Conservation (phyloP, 2,113 vertebrate species). For the Mionectes macconnelli region DNA sequence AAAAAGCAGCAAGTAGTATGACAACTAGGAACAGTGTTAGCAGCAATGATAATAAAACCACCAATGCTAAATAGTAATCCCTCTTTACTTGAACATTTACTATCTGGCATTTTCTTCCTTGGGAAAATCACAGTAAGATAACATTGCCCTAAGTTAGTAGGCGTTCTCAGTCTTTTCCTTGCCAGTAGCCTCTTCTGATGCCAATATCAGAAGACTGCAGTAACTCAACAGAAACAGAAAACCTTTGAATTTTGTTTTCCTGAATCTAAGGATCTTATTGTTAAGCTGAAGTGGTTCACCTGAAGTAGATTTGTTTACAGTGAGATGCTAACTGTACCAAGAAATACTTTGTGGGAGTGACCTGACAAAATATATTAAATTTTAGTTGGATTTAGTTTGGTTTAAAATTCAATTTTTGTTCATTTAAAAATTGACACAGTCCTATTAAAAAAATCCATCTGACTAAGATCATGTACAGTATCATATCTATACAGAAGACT, state of each 20-base stretch:
- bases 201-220: background rate
- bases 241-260: background rate
- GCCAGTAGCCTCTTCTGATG: background rate
- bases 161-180: background rate
- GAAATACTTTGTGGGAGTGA: background rate
- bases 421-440: background rate
- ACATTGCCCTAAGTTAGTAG: background rate
- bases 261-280: background rate
- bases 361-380: background rate
- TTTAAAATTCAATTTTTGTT: background rate
- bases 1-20: background rate
- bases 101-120: background rate
- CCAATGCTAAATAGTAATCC: background rate
- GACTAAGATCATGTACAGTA: background rate
- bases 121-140: background rate
- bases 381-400: background rate
- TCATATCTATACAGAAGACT: background rate
- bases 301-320: background rate
- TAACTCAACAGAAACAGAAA: background rate
- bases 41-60: background rate
- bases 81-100: background rate
- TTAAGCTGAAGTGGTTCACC: background rate
- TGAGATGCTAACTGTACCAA: background rate
- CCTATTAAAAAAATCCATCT: background rate
- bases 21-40: background rate